Conservation (phyloP, 2,797 vertebrate genomes). For the Eulemur albifrons region DNA sequence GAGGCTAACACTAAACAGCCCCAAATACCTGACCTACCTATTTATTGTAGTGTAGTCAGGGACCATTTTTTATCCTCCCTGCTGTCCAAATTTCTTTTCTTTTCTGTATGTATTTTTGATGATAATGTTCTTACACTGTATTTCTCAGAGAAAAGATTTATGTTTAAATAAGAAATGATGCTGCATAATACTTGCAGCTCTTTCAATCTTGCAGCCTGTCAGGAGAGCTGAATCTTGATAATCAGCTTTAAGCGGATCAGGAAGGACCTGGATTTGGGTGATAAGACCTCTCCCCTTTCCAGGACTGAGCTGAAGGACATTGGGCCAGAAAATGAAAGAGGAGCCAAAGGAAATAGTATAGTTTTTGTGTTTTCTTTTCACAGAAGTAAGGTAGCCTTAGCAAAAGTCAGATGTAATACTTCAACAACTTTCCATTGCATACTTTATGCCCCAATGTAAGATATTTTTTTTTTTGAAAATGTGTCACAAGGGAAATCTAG, state of each 20-base stretch:
- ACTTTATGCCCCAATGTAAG: background rate
- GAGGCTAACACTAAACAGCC: background rate
- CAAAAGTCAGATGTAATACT: background rate
- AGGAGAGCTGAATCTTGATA: background rate
- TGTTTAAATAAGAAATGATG: slow-evolving; percentile 7
- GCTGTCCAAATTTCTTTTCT: background rate
- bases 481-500: background rate
- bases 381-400: background rate
- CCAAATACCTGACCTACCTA: background rate
- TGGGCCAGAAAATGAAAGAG: background rate
- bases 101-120: background rate
- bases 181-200: background rate
- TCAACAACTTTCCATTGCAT: background rate
- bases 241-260: background rate
- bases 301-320: background rate
- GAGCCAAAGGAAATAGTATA: background rate
- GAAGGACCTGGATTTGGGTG: background rate
- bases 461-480: background rate
- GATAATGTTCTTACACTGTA: background rate
- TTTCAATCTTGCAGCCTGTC: background rate
- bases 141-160: background rate
- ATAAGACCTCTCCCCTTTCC: background rate
- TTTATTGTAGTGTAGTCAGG: background rate
- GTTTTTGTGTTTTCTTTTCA: background rate
- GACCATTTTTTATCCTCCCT: background rate